A percentile compares a stretch with the other conserved stretches of the same genome.
These are phyloP conservation scores for Candidula unifasciata DNA, from an alignment of 2,888 invertebrate species.

Conservation along the genomic window DNA sequence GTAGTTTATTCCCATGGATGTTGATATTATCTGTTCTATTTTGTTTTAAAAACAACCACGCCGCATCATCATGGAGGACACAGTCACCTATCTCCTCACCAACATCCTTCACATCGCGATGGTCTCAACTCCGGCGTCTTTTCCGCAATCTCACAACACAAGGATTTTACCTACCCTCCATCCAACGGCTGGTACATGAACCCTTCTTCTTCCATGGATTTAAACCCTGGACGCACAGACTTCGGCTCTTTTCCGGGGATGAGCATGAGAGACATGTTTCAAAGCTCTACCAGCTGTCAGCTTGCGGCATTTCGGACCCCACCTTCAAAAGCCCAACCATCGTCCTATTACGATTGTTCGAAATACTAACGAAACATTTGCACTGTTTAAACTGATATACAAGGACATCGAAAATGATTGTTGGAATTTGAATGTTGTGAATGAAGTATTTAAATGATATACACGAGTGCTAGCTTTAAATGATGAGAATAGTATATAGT, in stretches of 20 bases:
- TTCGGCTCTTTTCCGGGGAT: conserved; percentile 51
- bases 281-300: conserved; percentile 69
- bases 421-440: too few species aligned
- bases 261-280: conserved; percentile 52
- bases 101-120: conserved; percentile 58
- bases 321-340: conserved; percentile 66
- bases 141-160: conserved; percentile 62
- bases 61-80: conserved; percentile 57
- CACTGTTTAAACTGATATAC: too few species aligned
- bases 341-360: conserved; percentile 72
- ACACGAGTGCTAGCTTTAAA: too few species aligned
- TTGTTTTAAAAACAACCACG: too few species aligned
- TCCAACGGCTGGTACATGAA: conserved; percentile 72
- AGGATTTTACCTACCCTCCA: conserved; percentile 62
- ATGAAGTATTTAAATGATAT: too few species aligned
- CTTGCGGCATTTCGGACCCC: conserved; percentile 70
- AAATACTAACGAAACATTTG: conserved; percentile 54
- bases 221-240: conserved; percentile 62
- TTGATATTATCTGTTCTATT: too few species aligned
- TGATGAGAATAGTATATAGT: too few species aligned
- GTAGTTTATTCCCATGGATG: too few species aligned
- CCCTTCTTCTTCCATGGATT: conserved; percentile 59
- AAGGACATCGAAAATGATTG: too few species aligned
- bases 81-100: conserved; percentile 62
- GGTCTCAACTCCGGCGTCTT: conserved; percentile 68